Evolutionary conservation across 1,140 invertebrate genomes (phyloP).

Genomic region (Littorina saxatilis): DNA sequence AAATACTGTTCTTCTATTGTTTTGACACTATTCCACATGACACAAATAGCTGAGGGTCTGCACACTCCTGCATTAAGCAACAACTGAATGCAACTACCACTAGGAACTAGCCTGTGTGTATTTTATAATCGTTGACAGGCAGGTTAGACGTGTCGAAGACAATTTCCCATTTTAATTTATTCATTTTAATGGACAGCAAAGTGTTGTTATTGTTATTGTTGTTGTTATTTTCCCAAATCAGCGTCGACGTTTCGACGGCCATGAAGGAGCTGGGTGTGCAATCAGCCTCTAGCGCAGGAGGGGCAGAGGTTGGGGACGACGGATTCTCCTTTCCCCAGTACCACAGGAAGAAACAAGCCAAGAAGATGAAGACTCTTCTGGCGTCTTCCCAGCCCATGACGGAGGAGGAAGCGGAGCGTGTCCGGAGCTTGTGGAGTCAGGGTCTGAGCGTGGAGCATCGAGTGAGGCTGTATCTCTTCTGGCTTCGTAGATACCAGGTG

Average conservation of each 20-base stretch:
- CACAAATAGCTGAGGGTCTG: background rate
- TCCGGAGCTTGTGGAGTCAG: conserved; percentile 60
- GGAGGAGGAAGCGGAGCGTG: conserved; percentile 45
- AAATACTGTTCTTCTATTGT: too few species aligned
- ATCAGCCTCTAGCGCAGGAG: background rate
- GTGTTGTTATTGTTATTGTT: too few species aligned
- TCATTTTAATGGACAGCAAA: too few species aligned
- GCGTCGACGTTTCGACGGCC: background rate
- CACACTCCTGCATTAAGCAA: too few species aligned
- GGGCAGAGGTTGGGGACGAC: background rate
- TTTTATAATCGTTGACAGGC: too few species aligned
- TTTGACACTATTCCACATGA: too few species aligned
- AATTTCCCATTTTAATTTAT: too few species aligned
- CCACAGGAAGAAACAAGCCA: background rate
- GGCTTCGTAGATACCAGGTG: conserved; percentile 60
- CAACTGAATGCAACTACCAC: too few species aligned
- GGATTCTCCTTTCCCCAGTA: background rate
- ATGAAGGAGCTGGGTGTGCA: background rate
- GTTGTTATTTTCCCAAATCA: background rate
- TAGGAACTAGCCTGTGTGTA: too few species aligned
- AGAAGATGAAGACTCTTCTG: background rate
- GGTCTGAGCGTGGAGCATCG: conserved; percentile 57
- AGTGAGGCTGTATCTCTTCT: conserved; percentile 72
- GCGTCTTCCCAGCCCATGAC: conserved; percentile 38
- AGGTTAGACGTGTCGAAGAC: too few species aligned